Evolutionary conservation across 2,797 vertebrate genomes (phyloP), one percentile per base, ranked within the genome.

Genomic region (Enteromius treurensis): DNA sequence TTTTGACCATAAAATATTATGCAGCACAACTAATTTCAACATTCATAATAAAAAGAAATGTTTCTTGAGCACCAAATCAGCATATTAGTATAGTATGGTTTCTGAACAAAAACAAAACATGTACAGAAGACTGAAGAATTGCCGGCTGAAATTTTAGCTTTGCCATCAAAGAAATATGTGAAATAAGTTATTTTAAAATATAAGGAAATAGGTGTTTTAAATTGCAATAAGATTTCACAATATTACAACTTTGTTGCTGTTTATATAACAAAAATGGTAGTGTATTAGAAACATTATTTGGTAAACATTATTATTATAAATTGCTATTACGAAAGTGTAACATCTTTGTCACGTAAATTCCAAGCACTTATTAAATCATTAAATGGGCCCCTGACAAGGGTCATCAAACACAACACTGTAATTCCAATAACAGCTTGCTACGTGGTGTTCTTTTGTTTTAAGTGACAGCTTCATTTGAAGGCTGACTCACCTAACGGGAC

Each of bases 401-500:
- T 71, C 65, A 80, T 60, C 26, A 60, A 80, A 58, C 79, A 60
- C 51, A 60, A 45, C 37, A 80, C 37, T 60, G 26, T 11, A 62
- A 15, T 71, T 71, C 5, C 37, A 62, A 8, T 64, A 42, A 23
- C 23, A 29, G 23, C 49, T 51, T 17, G 49, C 23, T 29, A 29
- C 26, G 13, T 45, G 65, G 42, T 17, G 47, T 65, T 65, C 32
- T 67, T 19, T 4, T 42, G 60, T 53, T 47, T 69, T 34, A 23
- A 47, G 32, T 13, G 42, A 62, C 58, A 67, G 9, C 19, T 79
- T 21, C 74, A 87, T 86, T 74, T 78, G 69, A 70, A 65, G 32
- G 5, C 23, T 80, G 77, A 93, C 82, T 91, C 93, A 99, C 98
- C 98, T 86, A 99, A 89, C 21, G 98, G 98, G n/a, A 99, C 97